Percentiles rank a stretch among this genome's conserved stretches.
Conservation (phyloP, 1,140 invertebrate species). For the Spodoptera litura region DNA sequence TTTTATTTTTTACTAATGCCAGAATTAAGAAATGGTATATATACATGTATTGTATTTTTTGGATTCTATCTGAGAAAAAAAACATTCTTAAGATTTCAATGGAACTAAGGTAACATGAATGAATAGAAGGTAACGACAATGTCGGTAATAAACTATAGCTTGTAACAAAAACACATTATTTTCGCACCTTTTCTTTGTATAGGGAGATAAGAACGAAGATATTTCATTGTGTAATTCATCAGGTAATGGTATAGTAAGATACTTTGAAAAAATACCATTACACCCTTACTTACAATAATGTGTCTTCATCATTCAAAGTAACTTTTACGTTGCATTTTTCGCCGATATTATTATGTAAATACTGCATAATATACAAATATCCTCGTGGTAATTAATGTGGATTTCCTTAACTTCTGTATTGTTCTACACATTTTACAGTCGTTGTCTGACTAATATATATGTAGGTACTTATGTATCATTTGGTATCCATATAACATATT, state of each 20-base stretch:
- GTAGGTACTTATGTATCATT: too few relatives aligned
- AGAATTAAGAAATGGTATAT: background rate
- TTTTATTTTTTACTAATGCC: too few relatives aligned
- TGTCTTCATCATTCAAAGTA: too few relatives aligned
- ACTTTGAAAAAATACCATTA: background rate
- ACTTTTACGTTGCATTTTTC: too few relatives aligned
- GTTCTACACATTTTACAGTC: too few relatives aligned
- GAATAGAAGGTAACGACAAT: constrained; percentile 12
- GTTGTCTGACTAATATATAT: too few relatives aligned
- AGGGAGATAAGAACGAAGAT: constrained; percentile 15
- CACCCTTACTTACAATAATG: too few relatives aligned
- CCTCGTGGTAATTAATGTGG: too few relatives aligned
- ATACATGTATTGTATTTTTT: background rate
- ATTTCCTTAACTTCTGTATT: too few relatives aligned
- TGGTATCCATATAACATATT: too few relatives aligned
- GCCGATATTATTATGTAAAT: too few relatives aligned
- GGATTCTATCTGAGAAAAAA: background rate
- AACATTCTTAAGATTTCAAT: constrained; percentile 22
- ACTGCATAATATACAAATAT: too few relatives aligned
- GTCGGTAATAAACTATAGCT: constrained; percentile 3
- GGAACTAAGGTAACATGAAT: constrained; percentile 29
- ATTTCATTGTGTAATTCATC: constrained; percentile 1
- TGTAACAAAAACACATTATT: constrained; percentile 32
- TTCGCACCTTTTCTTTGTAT: constrained; percentile 39
- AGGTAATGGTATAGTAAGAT: constrained; percentile 15